A percentile compares a stretch with the other conserved stretches of the same genome.
These are phyloP conservation scores for Poeciliopsis paucimaculata DNA, from an alignment of 2,797 vertebrate species.

Conservation along the genomic window DNA sequence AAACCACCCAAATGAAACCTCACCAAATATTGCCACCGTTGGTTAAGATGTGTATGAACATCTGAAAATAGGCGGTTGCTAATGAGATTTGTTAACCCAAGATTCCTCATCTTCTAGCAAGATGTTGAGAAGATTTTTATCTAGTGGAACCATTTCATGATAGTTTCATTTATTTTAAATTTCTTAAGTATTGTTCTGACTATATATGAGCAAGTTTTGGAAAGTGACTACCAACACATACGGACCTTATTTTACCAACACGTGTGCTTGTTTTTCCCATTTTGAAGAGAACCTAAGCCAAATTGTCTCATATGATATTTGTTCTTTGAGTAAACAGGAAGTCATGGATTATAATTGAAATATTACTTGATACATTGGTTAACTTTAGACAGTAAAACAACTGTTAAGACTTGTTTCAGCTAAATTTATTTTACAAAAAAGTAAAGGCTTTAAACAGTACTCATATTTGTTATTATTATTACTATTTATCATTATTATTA, in stretches of 20 bases:
- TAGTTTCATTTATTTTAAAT: not conserved
- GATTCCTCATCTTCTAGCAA: not conserved
- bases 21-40: not conserved
- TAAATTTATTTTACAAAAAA: not conserved
- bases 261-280: not conserved
- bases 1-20: constrained; percentile 51
- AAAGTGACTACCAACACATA: not conserved
- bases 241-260: not conserved
- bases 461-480: not conserved
- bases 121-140: not conserved
- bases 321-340: not conserved
- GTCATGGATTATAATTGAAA: not conserved
- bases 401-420: not conserved
- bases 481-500: no score
- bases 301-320: not conserved
- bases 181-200: not conserved
- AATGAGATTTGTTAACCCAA: not conserved
- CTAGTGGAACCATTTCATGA: not conserved
- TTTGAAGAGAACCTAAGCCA: not conserved
- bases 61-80: not conserved
- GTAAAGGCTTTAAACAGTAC: not conserved
- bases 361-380: not conserved
- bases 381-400: not conserved
- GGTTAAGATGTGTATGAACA: not conserved
- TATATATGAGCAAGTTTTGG: not conserved